Evolutionary conservation across 2,797 vertebrate species (phyloP).

Genomic region (Myiotriccus ornatus): DNA sequence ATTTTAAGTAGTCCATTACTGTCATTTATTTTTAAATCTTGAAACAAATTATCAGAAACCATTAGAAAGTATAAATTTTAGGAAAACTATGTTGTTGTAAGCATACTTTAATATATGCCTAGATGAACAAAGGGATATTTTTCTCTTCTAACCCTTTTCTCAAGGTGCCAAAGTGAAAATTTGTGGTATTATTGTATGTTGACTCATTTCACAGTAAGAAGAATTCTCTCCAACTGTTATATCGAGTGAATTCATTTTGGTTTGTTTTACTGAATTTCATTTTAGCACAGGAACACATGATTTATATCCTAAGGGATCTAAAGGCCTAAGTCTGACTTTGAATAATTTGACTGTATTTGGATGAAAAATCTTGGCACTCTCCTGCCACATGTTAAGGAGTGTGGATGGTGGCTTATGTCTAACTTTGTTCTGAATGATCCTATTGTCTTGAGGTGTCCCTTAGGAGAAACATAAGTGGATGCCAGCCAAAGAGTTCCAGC

Average conservation of each 20-base stretch:
- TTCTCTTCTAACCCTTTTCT: neutral
- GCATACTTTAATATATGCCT: neutral
- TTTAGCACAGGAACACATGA: neutral
- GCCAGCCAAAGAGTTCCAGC: neutral
- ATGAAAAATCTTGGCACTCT: neutral
- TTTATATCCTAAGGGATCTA: neutral
- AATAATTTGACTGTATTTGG: neutral
- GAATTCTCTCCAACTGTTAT: neutral
- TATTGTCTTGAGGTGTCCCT: neutral
- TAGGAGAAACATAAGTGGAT: neutral
- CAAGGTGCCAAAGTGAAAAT: slow-evolving; percentile 1
- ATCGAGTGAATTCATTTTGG: neutral
- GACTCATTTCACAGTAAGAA: neutral
- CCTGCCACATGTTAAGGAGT: neutral
- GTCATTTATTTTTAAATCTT: neutral
- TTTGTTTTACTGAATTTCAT: neutral
- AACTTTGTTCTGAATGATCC: neutral
- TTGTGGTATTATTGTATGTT: neutral
- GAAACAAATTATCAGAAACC: slow-evolving; percentile 44
- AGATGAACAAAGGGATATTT: neutral
- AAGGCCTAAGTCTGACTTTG: neutral
- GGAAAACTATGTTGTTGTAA: neutral
- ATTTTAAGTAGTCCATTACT: slow-evolving; percentile 32
- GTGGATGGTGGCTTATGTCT: neutral
- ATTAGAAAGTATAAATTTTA: slow-evolving; percentile 19